Evolutionary conservation across 2,113 vertebrate species (phyloP), one percentile per base, ranked within the genome.

Genomic region (Pelmatolapia mariae): DNA sequence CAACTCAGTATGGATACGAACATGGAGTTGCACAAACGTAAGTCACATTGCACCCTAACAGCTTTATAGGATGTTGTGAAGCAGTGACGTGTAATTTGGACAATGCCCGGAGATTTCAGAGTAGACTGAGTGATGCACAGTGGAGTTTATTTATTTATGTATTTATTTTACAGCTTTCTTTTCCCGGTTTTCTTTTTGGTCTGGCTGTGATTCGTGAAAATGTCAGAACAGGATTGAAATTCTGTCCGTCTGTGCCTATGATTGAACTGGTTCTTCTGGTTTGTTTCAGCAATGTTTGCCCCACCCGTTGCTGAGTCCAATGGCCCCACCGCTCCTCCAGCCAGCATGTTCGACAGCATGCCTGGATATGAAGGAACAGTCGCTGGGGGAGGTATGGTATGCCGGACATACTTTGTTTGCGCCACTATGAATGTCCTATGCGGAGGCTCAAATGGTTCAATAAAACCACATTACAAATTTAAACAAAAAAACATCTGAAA

Each of bases 291-390:
- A 26, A 86, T 95, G 94, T 91, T 93, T 12, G 89, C 93, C 86
- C 86, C 93, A 84, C 95, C 94, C 45, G 36, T 66, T 2, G 59
- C 56, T 4, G 76, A 81, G 2, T 33, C 26, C 47, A 40, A 18
- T 1, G 91, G 90, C 16, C 92, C 95, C 10, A 95, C 90, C 12
- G 95, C 96, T 88, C 95, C 95, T 15, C 94, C 95, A 3, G 88
- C 94, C 80, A 24, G 76, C 36, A 95, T 95, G 94, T 96, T 94
- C 66, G 95, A 96, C 82, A 94, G 2, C 59, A 80, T 96, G 83
- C 95, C 95, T 5, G 96, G 96, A 9, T 96, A 96, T 76, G 96
- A 96, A 91, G 95, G 95, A 52, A 96, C 95, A 2, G 2, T 94
- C 31, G 79, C 92, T 3, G 95, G 94, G 61, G 94, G 93, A 80